Evolutionary conservation across 2,797 vertebrate genomes (phyloP).

Genomic region (Peromyscus nudipes): DNA sequence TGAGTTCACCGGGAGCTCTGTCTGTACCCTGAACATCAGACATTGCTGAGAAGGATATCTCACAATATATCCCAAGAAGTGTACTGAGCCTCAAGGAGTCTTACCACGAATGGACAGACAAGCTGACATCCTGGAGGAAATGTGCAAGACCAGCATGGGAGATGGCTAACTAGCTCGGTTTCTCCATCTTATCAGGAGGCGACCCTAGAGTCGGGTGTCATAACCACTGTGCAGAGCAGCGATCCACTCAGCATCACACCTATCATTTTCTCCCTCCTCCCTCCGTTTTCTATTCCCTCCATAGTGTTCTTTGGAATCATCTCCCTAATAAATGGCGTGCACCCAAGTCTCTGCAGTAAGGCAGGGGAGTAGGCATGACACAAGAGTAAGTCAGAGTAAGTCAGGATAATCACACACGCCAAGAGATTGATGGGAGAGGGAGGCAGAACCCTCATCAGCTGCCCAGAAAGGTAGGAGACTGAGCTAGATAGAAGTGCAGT

Average conservation of each 20-base stretch:
- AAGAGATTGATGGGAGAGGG: neutral
- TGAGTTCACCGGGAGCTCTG: neutral
- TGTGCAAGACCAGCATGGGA: neutral
- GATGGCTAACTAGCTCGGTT: neutral
- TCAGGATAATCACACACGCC: neutral
- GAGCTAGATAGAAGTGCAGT: neutral
- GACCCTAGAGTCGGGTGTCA: neutral
- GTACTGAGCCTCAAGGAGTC: neutral
- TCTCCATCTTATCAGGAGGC: neutral
- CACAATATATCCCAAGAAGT: neutral
- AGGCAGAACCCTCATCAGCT: neutral
- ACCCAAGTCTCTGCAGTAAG: neutral
- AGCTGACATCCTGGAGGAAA: neutral
- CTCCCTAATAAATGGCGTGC: neutral
- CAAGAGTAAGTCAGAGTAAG: neutral
- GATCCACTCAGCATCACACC: neutral
- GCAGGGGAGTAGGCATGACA: neutral
- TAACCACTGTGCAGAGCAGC: too few species aligned
- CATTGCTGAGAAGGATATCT: neutral
- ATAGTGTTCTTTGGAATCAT: neutral
- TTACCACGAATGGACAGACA: neutral
- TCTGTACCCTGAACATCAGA: neutral
- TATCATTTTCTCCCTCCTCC: neutral
- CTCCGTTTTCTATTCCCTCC: neutral
- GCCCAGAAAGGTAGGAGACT: neutral